Percentiles rank a stretch among this genome's conserved stretches.
Conservation (phyloP, 2,797 vertebrate species). For the Petrocephalus schoutedeni region DNA sequence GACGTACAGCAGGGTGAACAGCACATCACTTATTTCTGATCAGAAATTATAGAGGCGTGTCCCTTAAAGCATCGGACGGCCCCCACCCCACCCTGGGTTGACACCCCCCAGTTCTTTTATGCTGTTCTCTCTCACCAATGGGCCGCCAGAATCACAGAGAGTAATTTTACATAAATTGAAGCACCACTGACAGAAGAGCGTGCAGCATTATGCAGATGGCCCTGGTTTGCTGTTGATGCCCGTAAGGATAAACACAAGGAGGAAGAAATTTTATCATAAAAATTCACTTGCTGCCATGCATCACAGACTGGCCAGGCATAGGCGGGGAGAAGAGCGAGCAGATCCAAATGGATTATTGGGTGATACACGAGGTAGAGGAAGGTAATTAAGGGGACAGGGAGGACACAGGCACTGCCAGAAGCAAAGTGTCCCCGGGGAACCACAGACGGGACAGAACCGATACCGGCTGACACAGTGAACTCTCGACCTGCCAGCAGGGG, state of each 20-base stretch:
- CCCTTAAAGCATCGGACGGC: neutral
- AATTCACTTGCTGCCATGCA: neutral
- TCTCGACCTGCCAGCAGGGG: neutral
- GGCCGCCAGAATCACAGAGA: neutral
- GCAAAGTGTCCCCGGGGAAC: neutral
- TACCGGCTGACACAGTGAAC: neutral
- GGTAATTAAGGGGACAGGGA: neutral
- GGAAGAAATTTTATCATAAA: neutral
- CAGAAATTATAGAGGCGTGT: neutral
- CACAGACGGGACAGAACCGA: neutral
- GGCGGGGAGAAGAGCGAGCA: neutral
- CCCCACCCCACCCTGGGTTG: neutral
- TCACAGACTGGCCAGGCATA: neutral
- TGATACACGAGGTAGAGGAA: neutral
- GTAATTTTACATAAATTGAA: neutral
- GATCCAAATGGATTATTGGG: neutral
- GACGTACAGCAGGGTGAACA: neutral
- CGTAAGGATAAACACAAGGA: neutral
- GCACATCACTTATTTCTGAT: neutral
- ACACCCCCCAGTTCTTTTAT: neutral
- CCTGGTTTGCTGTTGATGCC: neutral
- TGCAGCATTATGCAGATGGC: neutral
- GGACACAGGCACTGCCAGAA: neutral
- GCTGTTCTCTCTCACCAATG: neutral
- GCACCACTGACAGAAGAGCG: neutral